Evolutionary conservation across 2,797 vertebrate genomes (phyloP), one percentile per base, ranked within the genome.

Genomic region (Notolabrus celidotus): DNA sequence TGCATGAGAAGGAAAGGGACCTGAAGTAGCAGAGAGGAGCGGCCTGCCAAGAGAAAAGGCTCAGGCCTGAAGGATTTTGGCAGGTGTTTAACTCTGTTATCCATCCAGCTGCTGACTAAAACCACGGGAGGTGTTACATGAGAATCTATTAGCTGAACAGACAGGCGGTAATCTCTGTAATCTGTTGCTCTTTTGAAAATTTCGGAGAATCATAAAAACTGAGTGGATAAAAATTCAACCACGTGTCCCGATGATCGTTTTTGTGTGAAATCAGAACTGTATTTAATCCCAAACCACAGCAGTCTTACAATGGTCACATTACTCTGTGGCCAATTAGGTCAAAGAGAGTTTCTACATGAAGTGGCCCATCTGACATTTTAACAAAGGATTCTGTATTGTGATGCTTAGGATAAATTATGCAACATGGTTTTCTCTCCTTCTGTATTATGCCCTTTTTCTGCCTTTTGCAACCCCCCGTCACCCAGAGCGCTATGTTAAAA

Each of bases 51-150:
- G 50, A 89, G 71, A 62, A 79, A 84, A 84, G 74, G 70, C 77
- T 88, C 56, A 38, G 65, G 79, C 74, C 79, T 84, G 83, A 85
- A 89, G 89, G 81, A 71, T 86, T 84, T 74, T 93, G 91, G 86
- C 88, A 85, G 89, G 86, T 90, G 87, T 86, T 88, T 75, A 82
- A 86, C 76, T 91, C 90, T 90, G 88, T 79, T 71, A 82, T 88
- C 82, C 81, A 73, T 89, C 91, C 85, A 87, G 83, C 87, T 85
- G 86, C 84, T 83, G 83, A 87, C 77, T 83, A 16, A 77, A 88
- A 84, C 86, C 83, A 88, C 65, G 66, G 61, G 64, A 86, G 76
- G 79, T 77, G 79, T 86, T 87, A 82, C 80, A 66, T 45, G 68
- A 77, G 74, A 83, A 79, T 86, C 73, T 82, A 80, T 82, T 82